Conservation (phyloP, 2,888 invertebrate species). For the Chaitophorus viminalis region DNA sequence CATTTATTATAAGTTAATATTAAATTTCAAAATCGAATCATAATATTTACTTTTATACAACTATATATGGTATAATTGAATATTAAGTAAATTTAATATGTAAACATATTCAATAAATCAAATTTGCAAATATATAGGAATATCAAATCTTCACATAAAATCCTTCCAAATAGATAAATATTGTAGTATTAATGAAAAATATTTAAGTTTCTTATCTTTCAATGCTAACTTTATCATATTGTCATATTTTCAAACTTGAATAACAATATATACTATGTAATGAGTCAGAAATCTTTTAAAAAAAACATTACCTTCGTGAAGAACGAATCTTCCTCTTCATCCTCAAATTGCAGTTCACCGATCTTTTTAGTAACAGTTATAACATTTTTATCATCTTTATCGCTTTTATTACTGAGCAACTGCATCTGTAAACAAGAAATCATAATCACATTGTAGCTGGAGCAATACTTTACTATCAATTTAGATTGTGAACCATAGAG, state of each 20-base stretch:
- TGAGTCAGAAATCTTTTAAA: too few relatives aligned
- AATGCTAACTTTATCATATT: too few relatives aligned
- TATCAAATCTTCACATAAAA: too few relatives aligned
- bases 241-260: background rate
- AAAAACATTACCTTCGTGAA: constrained; percentile 73
- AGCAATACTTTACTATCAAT: too few relatives aligned
- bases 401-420: constrained; percentile 67
- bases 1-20: too few relatives aligned
- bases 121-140: too few relatives aligned
- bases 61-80: background rate
- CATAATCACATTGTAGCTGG: background rate
- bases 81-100: background rate
- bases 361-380: constrained; percentile 77
- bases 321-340: constrained; percentile 91
- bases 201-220: too few relatives aligned
- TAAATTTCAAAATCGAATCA: too few relatives aligned
- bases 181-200: too few relatives aligned
- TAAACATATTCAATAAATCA: too few relatives aligned
- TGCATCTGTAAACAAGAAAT: constrained; percentile 50
- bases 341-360: constrained; percentile 92
- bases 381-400: constrained; percentile 67
- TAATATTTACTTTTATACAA: background rate
- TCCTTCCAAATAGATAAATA: too few relatives aligned
- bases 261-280: background rate
- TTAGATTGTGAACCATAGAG: too few relatives aligned